Base-by-base conservation (phyloP, 2,888 invertebrate species). In the Agriotes lineatus region DNA sequence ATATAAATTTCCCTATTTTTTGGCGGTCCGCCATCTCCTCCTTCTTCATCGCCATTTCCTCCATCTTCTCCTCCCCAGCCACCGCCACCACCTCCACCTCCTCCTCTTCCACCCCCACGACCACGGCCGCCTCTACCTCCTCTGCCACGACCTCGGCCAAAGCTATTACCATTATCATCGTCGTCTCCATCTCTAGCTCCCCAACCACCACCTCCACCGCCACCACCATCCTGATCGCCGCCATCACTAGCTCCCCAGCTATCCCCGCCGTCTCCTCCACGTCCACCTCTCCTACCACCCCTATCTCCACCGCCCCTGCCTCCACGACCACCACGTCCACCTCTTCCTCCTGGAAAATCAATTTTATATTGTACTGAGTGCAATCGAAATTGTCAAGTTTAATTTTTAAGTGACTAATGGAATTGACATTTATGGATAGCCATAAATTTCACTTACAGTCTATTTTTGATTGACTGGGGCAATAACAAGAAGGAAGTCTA, bases 1-100 rank as follows among this genome's bases (percentile, higher is more conserved):
- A 91, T 87, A 76, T 93, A 93, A 19, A 86, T 85, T 69, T 90
- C 90, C 1, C 89, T 86, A 48, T 90, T 88, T 58, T 90, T 90
- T 9, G 18, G 52, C 6, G 48, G 18, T 33, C 56, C 48, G 10
- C 33, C 58, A 18, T 35, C 50, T 14, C n/a, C 25, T 37, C 20
- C 63, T 0, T 45, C 52, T 12, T 22, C 35, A 9, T 37, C 56
- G 6, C 30, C 67, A 69, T 63, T 66, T 39, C 56, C 56, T 20
- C 54, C 70, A 10, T 57, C 44, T 1, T 65, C 69, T 16, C 69
- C 62, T 35, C 54, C 75, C 33, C 69, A 70, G 30, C 70, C 68
- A 14, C 72, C 63, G n/a, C 73, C 72, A 30, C 75, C 59, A 1
- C 62, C 63, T 1, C 75, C 74, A 0, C 74, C 68, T 4, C 74